Evolutionary conservation across 2,797 vertebrate species (phyloP).

Genomic region (Cyprinodon diabolis): DNA sequence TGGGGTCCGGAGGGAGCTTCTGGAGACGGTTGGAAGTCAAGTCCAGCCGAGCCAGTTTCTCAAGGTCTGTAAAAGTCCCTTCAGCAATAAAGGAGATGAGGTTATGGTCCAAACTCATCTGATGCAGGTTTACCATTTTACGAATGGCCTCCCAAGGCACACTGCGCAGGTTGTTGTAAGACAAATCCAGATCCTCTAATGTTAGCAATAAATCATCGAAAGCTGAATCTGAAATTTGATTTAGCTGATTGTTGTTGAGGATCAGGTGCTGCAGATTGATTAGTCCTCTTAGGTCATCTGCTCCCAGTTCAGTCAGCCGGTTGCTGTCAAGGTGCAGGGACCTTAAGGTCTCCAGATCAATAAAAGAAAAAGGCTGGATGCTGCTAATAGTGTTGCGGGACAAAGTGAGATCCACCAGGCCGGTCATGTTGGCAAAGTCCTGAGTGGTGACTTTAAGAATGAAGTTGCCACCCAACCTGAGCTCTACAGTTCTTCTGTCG

Average conservation of each 20-base stretch:
- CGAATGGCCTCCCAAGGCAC: conserved; percentile 95
- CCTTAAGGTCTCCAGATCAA: conserved; percentile 94
- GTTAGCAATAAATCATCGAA: conserved; percentile 94
- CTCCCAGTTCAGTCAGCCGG: conserved; percentile 90
- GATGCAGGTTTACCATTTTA: conserved; percentile 96
- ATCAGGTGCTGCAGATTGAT: conserved; percentile 97
- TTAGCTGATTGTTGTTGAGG: conserved; percentile 97
- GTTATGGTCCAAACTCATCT: conserved; percentile 97
- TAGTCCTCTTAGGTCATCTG: conserved; percentile 91
- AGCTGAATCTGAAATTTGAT: conserved; percentile 84
- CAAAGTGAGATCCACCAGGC: conserved; percentile 96
- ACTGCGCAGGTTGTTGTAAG: conserved; percentile 93
- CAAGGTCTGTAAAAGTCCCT: conserved; percentile 94
- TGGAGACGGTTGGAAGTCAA: conserved; percentile 96
- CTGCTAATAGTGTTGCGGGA: conserved; percentile 96
- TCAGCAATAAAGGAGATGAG: conserved; percentile 91
- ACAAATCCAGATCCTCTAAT: conserved; percentile 95
- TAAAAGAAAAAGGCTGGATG: conserved; percentile 96
- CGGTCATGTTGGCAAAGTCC: conserved; percentile 98
- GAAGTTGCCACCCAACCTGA: conserved; percentile 95
- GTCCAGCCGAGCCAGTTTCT: conserved; percentile 94
- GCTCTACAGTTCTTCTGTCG: conserved; percentile 95
- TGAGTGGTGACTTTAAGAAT: conserved; percentile 93
- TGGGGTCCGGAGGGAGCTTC: conserved; percentile 96
- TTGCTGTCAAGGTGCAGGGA: conserved; percentile 96